Evolutionary conservation across 2,113 vertebrate genomes (phyloP).

Genomic region (Erythrolamprus reginae): DNA sequence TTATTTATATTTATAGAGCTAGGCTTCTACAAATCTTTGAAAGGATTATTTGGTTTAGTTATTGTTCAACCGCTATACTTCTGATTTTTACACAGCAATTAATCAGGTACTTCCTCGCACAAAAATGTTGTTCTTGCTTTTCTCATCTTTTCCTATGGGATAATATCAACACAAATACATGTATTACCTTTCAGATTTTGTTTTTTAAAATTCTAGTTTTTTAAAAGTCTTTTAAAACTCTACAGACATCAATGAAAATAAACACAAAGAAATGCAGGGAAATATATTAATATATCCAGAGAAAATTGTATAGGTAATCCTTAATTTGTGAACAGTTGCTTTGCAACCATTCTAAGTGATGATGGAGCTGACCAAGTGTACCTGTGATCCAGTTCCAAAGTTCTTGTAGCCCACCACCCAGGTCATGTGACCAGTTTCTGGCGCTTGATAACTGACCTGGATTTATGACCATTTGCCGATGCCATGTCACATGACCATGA

Average conservation of each 20-base stretch:
- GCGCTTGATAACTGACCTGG: too few species aligned
- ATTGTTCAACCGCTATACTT: not conserved
- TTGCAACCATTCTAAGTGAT: not conserved
- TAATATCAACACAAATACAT: not conserved
- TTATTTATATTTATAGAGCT: conserved; percentile 44
- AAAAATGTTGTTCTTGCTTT: not conserved
- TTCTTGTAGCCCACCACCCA: too few species aligned
- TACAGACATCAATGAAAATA: not conserved
- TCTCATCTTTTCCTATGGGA: not conserved
- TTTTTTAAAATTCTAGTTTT: not conserved
- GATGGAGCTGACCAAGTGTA: not conserved
- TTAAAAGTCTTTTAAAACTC: too few species aligned
- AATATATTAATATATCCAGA: not conserved
- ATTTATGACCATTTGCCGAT: too few species aligned
- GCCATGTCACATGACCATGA: too few species aligned
- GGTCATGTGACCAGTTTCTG: too few species aligned
- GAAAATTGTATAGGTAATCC: not conserved
- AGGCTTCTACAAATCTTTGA: conserved; percentile 4
- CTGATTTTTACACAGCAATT: not conserved
- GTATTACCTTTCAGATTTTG: not conserved
- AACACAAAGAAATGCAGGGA: not conserved
- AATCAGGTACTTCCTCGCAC: conserved; percentile 18
- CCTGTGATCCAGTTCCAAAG: too few species aligned
- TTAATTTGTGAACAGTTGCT: not conserved
- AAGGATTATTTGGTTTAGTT: conserved; percentile 24